Evolutionary conservation across 2,797 vertebrate genomes (phyloP).

Genomic region (Pitangus sulphuratus): DNA sequence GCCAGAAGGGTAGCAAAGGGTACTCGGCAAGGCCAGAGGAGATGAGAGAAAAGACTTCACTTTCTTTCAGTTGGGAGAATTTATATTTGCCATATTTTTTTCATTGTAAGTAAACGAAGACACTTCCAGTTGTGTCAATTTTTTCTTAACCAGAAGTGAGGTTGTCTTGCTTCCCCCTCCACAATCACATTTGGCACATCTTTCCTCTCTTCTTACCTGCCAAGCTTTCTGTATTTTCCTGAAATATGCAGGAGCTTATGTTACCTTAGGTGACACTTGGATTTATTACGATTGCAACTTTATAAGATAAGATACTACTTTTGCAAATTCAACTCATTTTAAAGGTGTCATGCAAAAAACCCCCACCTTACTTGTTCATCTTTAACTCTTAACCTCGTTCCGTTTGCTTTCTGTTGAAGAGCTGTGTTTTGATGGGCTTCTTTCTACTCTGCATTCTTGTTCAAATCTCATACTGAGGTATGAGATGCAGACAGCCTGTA

Average conservation of each 20-base stretch:
- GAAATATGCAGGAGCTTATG: neutral
- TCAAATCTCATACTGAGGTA: neutral
- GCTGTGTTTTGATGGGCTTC: neutral
- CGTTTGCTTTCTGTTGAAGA: neutral
- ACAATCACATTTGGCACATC: neutral
- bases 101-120: neutral
- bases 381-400: neutral
- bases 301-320: neutral
- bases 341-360: fast-evolving
- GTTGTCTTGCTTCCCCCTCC: neutral
- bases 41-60: neutral
- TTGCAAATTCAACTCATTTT: neutral
- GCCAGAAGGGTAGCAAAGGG: neutral
- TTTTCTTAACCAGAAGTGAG: neutral
- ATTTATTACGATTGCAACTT: neutral
- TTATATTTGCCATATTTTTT: neutral
- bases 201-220: neutral
- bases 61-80: neutral
- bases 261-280: neutral
- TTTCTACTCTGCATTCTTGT: neutral
- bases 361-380: neutral
- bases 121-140: neutral
- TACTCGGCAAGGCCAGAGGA: fast-evolving
- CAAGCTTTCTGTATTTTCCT: neutral
- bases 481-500: neutral